A percentile compares a stretch with the other conserved stretches of the same genome.
Evolutionary conservation across 2,797 vertebrate species (phyloP).

Genomic region (Serranus cabrilla): DNA sequence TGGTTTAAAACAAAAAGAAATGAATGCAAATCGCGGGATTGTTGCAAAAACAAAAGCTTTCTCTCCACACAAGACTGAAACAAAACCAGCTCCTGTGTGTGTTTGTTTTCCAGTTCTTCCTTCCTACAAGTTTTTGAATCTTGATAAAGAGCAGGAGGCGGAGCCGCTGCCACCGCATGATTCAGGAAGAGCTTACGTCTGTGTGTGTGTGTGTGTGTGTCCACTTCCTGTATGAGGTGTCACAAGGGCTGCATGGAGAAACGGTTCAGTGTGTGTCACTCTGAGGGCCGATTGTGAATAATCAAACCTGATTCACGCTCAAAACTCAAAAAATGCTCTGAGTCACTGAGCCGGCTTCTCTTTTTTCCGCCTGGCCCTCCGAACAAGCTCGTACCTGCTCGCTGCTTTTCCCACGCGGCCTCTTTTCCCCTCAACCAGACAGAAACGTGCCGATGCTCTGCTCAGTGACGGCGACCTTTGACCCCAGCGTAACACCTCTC

Average conservation of each 20-base stretch:
- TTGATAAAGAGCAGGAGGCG: slow-evolving; percentile 64
- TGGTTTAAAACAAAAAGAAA: neutral
- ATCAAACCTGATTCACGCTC: slow-evolving; percentile 25
- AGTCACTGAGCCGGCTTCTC: slow-evolving; percentile 37
- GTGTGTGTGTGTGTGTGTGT: slow-evolving; percentile 42
- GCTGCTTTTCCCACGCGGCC: neutral
- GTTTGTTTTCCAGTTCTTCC: slow-evolving; percentile 21
- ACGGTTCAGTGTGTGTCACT: slow-evolving; percentile 19
- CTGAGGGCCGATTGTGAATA: slow-evolving; percentile 31
- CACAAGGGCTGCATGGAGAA: slow-evolving; percentile 49
- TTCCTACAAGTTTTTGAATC: slow-evolving; percentile 54
- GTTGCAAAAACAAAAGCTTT: neutral
- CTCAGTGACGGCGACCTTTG: slow-evolving; percentile 33
- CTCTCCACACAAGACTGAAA: neutral
- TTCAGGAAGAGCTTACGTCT: slow-evolving; percentile 67
- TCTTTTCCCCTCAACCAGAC: neutral
- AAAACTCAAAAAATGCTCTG: slow-evolving; percentile 7
- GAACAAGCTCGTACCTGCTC: slow-evolving; percentile 55
- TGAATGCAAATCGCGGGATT: neutral
- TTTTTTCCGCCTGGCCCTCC: neutral
- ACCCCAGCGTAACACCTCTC: neutral
- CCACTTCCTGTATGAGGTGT: slow-evolving; percentile 74
- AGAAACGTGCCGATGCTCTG: neutral
- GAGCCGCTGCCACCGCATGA: slow-evolving; percentile 30
- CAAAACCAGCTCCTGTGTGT: neutral